Percentiles rank a stretch among this genome's conserved stretches.
Conservation (phyloP, 1,140 invertebrate genomes). For the Vollenhovia emeryi region DNA sequence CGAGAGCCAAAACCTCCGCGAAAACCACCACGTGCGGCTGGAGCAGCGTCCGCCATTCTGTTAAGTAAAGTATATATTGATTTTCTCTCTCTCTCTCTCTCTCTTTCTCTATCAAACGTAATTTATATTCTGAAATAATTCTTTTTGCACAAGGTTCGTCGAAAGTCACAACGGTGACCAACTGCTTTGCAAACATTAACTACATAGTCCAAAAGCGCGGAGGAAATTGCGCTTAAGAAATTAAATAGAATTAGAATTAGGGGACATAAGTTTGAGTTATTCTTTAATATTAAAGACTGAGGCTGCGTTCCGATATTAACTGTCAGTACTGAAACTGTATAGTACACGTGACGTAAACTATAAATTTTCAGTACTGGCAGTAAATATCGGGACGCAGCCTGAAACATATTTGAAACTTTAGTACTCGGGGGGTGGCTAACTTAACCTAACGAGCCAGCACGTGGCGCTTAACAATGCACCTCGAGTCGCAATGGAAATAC, state of each 20-base stretch:
- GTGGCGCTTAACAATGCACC: not conserved
- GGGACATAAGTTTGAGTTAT: not conserved
- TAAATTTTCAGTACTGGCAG: too few relatives aligned
- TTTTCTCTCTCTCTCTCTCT: too few relatives aligned
- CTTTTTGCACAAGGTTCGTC: not conserved
- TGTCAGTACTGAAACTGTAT: too few relatives aligned
- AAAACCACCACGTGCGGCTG: slow-evolving; percentile 96
- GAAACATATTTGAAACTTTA: not conserved
- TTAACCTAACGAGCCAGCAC: slow-evolving; percentile 20
- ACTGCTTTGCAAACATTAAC: not conserved
- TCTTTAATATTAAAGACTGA: not conserved
- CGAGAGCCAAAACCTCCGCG: slow-evolving; percentile 96
- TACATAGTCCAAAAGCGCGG: not conserved
- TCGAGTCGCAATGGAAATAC: not conserved
- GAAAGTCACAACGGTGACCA: not conserved
- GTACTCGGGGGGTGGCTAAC: not conserved
- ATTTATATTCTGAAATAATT: not conserved
- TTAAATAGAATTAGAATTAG: not conserved
- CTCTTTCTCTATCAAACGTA: not conserved
- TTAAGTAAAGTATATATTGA: slow-evolving; percentile 38
- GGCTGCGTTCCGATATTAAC: too few relatives aligned
- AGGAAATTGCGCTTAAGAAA: not conserved
- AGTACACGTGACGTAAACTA: too few relatives aligned
- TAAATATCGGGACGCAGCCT: too few relatives aligned
- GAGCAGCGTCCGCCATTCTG: slow-evolving; percentile 98